Percentiles rank a stretch among this genome's conserved stretches.
Evolutionary conservation across 2,113 vertebrate species (phyloP).

Genomic region (Motacilla alba): DNA sequence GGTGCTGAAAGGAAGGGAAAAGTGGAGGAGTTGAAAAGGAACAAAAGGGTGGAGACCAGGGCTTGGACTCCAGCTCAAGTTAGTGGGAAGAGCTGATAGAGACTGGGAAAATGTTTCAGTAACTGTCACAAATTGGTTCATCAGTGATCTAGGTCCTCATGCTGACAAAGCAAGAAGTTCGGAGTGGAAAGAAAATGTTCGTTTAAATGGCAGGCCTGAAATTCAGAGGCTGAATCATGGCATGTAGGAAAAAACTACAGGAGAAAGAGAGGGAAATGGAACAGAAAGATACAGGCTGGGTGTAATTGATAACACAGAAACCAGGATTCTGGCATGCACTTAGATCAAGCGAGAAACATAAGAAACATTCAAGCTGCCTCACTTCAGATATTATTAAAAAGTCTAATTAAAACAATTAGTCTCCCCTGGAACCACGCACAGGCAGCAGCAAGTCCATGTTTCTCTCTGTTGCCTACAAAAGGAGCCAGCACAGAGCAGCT

Average conservation of each 20-base stretch:
- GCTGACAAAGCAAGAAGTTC: neutral
- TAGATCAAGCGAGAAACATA: neutral
- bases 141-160: neutral
- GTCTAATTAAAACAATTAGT: constrained; percentile 22
- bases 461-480: neutral
- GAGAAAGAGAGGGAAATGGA: neutral
- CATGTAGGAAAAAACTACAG: neutral
- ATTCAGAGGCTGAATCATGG: neutral
- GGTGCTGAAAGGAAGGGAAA: neutral
- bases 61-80: neutral
- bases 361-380: neutral
- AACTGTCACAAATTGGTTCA: neutral
- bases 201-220: neutral
- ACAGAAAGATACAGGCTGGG: neutral
- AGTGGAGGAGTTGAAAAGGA: neutral
- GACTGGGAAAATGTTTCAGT: neutral
- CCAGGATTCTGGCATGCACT: neutral
- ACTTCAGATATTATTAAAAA: neutral
- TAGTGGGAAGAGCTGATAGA: neutral
- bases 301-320: neutral
- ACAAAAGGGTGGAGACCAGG: neutral
- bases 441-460: neutral
- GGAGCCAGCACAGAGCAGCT: neutral
- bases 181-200: neutral
- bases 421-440: neutral